Percentiles rank a stretch among this genome's conserved stretches.
Evolutionary conservation across 53 echinoderm and acorn worm genomes (phyloP).

Genomic region (Arbacia lixula): DNA sequence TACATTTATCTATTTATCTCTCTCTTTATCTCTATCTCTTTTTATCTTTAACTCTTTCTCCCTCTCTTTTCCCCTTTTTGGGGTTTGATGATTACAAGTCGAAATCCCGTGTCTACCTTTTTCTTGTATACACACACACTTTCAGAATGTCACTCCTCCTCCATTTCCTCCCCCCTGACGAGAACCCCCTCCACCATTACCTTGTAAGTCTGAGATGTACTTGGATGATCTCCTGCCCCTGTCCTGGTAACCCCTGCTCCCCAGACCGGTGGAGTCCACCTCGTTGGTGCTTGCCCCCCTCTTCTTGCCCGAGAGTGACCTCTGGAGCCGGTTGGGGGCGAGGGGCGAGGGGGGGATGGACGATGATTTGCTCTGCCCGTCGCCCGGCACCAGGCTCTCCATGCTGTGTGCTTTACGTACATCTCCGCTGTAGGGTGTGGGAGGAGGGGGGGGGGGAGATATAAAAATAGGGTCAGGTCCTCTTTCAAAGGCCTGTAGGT

Average conservation of each 20-base stretch:
- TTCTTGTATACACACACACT: no score
- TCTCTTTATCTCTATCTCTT: no score
- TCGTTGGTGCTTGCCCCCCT: conserved; percentile 83
- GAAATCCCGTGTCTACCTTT: no score
- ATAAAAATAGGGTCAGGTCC: no score
- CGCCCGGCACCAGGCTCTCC: conserved; percentile 85
- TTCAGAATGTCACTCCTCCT: no score
- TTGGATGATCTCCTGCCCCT: conserved; percentile 81
- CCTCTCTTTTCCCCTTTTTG: no score
- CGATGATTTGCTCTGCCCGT: conserved; percentile 72
- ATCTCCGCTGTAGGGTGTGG: conserved; percentile 70
- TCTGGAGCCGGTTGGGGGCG: conserved; percentile 79
- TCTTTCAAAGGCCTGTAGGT: no score
- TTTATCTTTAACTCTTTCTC: no score
- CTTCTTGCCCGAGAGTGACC: conserved; percentile 95
- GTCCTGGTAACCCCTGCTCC: conserved; percentile 65
- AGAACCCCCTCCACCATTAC: no score
- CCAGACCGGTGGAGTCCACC: conserved; percentile 64
- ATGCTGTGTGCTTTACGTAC: conserved; percentile 98
- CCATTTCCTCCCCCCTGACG: no score
- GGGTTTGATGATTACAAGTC: no score
- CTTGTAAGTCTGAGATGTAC: conserved; percentile 83
- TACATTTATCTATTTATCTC: no score
- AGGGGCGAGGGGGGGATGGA: conserved; percentile 94
- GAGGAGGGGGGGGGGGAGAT: neutral